Conservation (phyloP, 2,888 invertebrate species). For the Dicranocentrus wangi region DNA sequence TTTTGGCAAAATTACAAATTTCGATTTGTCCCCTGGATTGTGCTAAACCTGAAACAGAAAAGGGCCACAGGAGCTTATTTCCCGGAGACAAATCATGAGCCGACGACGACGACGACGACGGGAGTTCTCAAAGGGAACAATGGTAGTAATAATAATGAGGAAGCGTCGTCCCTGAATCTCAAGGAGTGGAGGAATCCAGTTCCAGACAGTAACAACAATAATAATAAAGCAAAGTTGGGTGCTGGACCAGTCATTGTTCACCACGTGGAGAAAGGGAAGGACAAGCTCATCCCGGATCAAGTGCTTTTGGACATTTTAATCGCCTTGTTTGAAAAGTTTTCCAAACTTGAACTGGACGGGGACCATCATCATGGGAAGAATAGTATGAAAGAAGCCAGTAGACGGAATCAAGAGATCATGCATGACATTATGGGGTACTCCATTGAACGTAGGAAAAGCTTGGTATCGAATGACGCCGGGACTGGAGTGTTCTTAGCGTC, state of each 20-base stretch:
- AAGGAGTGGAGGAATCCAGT: no score
- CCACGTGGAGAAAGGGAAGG: slow-evolving; percentile 51
- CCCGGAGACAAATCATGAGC: not conserved
- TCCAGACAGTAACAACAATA: no score
- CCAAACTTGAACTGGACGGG: not conserved
- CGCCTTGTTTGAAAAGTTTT: slow-evolving; percentile 45
- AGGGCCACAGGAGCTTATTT: no score
- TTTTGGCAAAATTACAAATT: slow-evolving; percentile 74
- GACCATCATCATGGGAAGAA: not conserved
- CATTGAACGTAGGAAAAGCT: slow-evolving; percentile 57
- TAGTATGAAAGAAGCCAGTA: not conserved
- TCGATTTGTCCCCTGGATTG: slow-evolving; percentile 74
- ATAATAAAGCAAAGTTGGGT: no score
- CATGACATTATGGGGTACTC: slow-evolving; percentile 60
- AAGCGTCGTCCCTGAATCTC: no score
- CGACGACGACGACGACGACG: not conserved
- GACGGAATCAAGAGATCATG: slow-evolving; percentile 58
- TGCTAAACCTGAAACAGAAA: slow-evolving; percentile 70
- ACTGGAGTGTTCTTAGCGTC: slow-evolving; percentile 71
- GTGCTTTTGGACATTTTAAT: slow-evolving; percentile 31
- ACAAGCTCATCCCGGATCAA: slow-evolving; percentile 43
- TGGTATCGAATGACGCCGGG: slow-evolving; percentile 64
- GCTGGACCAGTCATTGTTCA: slow-evolving; percentile 58
- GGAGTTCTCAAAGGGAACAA: no score
- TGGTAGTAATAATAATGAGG: no score